Percentiles rank a stretch among this genome's conserved stretches.
phyloP scores from a whole-genome alignment of 2,888 invertebrate genomes.

The Agrilus mali region DNA sequence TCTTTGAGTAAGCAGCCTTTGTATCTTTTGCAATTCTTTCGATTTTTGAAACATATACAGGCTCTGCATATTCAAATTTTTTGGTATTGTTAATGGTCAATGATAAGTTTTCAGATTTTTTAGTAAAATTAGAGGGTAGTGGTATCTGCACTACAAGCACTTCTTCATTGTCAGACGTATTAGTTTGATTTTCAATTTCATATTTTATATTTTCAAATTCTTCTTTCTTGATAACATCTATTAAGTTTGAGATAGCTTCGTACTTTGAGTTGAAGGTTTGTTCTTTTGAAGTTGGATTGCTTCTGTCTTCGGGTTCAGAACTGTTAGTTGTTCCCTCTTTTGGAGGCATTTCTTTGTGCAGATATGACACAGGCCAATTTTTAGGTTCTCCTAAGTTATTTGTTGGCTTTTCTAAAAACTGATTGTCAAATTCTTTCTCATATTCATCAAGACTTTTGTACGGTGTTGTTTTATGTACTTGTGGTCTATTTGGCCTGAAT shows the following conservation, averaged over 20 bases:
- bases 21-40: conserved; percentile 3
- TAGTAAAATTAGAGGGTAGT: conserved; percentile 25
- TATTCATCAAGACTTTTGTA: conserved; percentile 30
- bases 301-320: conserved; percentile 11
- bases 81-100: neutral
- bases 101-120: conserved; percentile 7
- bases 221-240: conserved; percentile 29
- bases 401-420: conserved; percentile 36
- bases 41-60: too few species aligned
- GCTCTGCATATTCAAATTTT: conserved; percentile 1
- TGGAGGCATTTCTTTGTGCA: conserved; percentile 69
- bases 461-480: conserved; percentile 31
- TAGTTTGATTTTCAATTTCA: conserved; percentile 25
- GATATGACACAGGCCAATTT: conserved; percentile 68
- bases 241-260: conserved; percentile 29
- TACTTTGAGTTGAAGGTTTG: conserved; percentile 15
- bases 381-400: conserved; percentile 38
- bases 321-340: conserved; percentile 41
- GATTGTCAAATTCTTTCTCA: conserved; percentile 29
- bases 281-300: conserved; percentile 12
- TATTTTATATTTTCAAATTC: conserved; percentile 29
- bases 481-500: conserved; percentile 25
- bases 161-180: conserved; percentile 23
- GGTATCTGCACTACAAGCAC: conserved; percentile 29
- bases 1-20: conserved; percentile 20